Base-by-base conservation (phyloP, 2,888 invertebrate species). In the Drosophila birchii region DNA sequence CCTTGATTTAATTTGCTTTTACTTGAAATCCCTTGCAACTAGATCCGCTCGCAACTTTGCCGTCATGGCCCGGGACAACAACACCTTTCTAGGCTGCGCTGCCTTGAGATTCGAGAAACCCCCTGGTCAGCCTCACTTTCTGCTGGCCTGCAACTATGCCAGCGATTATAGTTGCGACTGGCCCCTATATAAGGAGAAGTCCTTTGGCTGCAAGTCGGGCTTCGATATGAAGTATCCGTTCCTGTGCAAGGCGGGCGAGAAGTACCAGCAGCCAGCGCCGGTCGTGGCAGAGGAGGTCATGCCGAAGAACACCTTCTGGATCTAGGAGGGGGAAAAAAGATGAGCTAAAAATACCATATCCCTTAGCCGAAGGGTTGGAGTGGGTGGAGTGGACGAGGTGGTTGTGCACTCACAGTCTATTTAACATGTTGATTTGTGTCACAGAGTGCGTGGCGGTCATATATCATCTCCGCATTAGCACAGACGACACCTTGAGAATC, bases 371-470 rank as follows among this genome's bases (percentile, higher is more conserved):
- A 34, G 38, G 53, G 20, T 56, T 43, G 20, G 47, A 32, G 36
- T 34, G 58, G 38, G 41, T 14, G 57, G 26, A 41, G 20, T 23
- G 20, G 26, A n/a, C n/a, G 45, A n/a, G 16, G n/a, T 12, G 47
- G 11, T 5, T 47, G 47, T 47, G 47, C 58, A 54, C 73, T 73
- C 74, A 73, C 66, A 73, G 73, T 70, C 78, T 71, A 79, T 80
- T 75, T 78, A 81, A 80, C 70, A 67, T 76, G 87, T 74, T 85
- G 80, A 85, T 84, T 76, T 86, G 73, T 79, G 84, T 70, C 77
- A 72, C 69, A 70, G 49, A 70, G 49, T 61, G 76, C 73, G 68
- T 57, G 70, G 60, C 53, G 60, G 43, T 64, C 83, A 85, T 87
- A 85, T 87, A 87, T 84, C 86, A 84, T 80, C 72, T 58, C 54